Evolutionary conservation across 2,797 vertebrate species (phyloP), one percentile per base, ranked within the genome.

Genomic region (Hemitrygon akajei): DNA sequence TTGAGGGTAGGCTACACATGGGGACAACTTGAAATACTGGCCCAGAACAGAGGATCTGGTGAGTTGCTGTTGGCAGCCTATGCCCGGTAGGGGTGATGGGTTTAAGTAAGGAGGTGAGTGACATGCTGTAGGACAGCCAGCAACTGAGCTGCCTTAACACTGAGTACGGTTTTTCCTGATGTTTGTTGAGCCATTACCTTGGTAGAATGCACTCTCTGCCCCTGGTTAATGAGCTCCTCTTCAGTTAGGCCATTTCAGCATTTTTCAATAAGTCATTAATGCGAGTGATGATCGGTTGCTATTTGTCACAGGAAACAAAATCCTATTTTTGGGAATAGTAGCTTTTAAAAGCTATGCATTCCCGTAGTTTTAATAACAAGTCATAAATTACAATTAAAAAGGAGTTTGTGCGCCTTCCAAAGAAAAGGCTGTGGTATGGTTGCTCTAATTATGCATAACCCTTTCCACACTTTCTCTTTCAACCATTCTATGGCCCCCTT

Each of bases 301-400:
- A 66, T 89, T 89, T 89, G 34, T 89, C 63, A 89, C 60, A 89
- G 86, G 56, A 66, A 89, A 89, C 60, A 89, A 89, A 37, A 63
- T 34, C 63, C 66, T 37, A 89, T 37, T 89, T 89, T 66, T 11
- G 18, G 60, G 34, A 89, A 89, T 11, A 69, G 63, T 7, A 37
- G 63, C 3, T 89, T 89, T 89, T 89, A 66, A 87, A 75, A 89
- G 66, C 60, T 16, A 16, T 34, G 14, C 18, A 89, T 89, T 89
- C 60, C 16, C 58, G 56, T 47, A 84, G 58, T 84, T 86, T 37
- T 30, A 69, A 69, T 22, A 89, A 89, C 18, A 20, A 34, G 63
- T 69, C n/a, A 22, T 89, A 89, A 89, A 89, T 89, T 89, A 69
- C 7, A 69, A 37, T 69, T 11, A 89, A 37, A 37, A 20, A 9